Evolutionary conservation across 2,888 invertebrate species (phyloP), one percentile per base, ranked within the genome.

Genomic region (Phaedon cochleariae): DNA sequence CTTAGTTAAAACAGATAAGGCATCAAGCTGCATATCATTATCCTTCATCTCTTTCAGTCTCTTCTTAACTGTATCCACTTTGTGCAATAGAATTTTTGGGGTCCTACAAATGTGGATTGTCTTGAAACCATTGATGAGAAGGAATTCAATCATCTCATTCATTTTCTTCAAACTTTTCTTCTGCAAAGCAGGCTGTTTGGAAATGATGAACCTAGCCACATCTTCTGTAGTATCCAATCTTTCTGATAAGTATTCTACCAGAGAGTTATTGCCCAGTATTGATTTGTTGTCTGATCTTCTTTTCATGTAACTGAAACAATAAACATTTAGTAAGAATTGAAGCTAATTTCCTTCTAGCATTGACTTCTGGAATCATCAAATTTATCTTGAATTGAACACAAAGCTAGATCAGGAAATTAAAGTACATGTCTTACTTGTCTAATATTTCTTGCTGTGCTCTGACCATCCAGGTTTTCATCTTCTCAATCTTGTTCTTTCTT

Each of bases 391-490:
- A n/a, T n/a, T n/a, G n/a, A n/a, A n/a, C n/a, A n/a, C n/a, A n/a
- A 26, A 7, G 26, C 3, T 7, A 26, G 26, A 26, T 26, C 3
- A 26, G 7, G 26, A 26, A 7, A 5, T 26, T 3, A 26, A 59
- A 57, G n/a, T n/a, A n/a, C 26, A 45, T 45, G 17, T 71, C 74
- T 70, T 80, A 85, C 85, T 74, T 83, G 65, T 81, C 70, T 65
- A 85, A 80, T 54, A 79, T 76, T 59, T 77, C 72, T 21, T 72
- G 67, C 51, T 79, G 74, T 37, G 83, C 82, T 46, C 85, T 76
- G 26, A 85, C 78, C 84, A 85, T 85, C 86, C 86, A 86, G 1
- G 85, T 83, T 74, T 85, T 86, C n/a, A 84, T 68, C 17, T 70
- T 75, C 7, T 75, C 75, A 22, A 84, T 70, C 53, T 84, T 80